Evolutionary conservation across 2,113 vertebrate species (phyloP).

Genomic region (Ophiodon elongatus): DNA sequence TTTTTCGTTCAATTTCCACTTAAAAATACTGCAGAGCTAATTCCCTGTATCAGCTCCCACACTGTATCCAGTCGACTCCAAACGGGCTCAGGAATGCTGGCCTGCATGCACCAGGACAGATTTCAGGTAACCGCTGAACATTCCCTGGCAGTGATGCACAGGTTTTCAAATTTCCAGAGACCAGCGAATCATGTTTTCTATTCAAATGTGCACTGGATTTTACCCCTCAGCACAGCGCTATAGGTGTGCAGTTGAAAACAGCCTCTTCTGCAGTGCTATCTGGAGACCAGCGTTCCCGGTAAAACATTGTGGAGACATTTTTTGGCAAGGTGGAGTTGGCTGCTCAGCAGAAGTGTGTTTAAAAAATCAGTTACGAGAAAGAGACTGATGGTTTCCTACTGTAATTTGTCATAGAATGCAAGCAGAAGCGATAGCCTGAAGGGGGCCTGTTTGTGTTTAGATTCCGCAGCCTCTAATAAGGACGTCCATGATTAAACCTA

Average conservation of each 20-base stretch:
- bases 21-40: slow-evolving; percentile 26
- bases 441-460: slow-evolving; percentile 18
- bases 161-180: slow-evolving; percentile 38
- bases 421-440: slow-evolving; percentile 11
- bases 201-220: slow-evolving; percentile 28
- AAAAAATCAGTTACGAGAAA: slow-evolving; percentile 15
- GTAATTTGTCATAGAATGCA: neutral
- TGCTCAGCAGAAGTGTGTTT: slow-evolving; percentile 4
- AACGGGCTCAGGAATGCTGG: slow-evolving; percentile 51
- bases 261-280: neutral
- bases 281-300: neutral
- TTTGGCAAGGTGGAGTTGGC: slow-evolving; percentile 17
- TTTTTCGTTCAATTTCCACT: slow-evolving; percentile 50
- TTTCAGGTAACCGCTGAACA: slow-evolving; percentile 52
- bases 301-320: neutral
- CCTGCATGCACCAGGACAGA: slow-evolving; percentile 46
- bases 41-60: slow-evolving; percentile 37
- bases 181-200: slow-evolving; percentile 14
- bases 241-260: slow-evolving; percentile 26
- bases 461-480: slow-evolving; percentile 10
- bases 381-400: slow-evolving; percentile 7
- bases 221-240: neutral
- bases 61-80: slow-evolving; percentile 1
- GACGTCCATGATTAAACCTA: slow-evolving; percentile 35
- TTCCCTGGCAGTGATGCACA: slow-evolving; percentile 43